phyloP scores from a whole-genome alignment of 2,797 vertebrate species.

The Pseudomugil gertrudae region DNA sequence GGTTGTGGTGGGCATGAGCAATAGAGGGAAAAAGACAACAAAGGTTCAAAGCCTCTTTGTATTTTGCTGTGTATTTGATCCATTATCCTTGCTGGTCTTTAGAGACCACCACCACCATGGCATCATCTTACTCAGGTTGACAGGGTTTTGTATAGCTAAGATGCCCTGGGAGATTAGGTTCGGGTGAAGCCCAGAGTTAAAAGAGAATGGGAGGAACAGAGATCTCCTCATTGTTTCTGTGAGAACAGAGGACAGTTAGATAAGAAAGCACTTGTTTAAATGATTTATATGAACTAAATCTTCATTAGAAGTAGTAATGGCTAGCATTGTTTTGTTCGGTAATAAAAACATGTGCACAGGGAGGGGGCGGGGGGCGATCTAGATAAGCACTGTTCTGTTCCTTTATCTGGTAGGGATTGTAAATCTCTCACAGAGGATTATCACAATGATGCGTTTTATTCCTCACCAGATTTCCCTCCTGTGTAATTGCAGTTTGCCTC shows the following conservation, averaged over 20 bases:
- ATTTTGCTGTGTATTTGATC: constrained; percentile 78
- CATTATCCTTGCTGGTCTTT: constrained; percentile 77
- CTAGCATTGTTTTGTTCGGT: constrained; percentile 22
- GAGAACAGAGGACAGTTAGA: constrained; percentile 14
- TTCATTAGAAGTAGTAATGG: constrained; percentile 30
- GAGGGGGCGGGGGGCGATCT: constrained; percentile 10
- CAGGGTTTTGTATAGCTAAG: constrained; percentile 68
- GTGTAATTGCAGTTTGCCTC: constrained; percentile 64
- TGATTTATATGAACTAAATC: constrained; percentile 33
- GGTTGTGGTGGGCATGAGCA: constrained; percentile 57
- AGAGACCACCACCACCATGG: constrained; percentile 79
- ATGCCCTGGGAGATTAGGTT: constrained; percentile 72
- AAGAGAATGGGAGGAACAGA: constrained; percentile 36
- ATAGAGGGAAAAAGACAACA: constrained; percentile 70
- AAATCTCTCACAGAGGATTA: constrained; percentile 58
- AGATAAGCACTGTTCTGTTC: constrained; percentile 51
- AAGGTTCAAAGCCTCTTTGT: constrained; percentile 80
- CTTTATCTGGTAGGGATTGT: constrained; percentile 46
- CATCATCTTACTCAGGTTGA: constrained; percentile 79
- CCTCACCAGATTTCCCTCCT: constrained; percentile 49
- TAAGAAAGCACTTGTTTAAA: constrained; percentile 28
- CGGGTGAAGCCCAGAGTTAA: constrained; percentile 66
- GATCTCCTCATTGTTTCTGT: constrained; percentile 44
- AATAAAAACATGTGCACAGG: constrained; percentile 13
- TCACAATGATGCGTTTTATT: constrained; percentile 66